Base-by-base conservation (phyloP, 2,888 invertebrate genomes). In the Xanthia togata region DNA sequence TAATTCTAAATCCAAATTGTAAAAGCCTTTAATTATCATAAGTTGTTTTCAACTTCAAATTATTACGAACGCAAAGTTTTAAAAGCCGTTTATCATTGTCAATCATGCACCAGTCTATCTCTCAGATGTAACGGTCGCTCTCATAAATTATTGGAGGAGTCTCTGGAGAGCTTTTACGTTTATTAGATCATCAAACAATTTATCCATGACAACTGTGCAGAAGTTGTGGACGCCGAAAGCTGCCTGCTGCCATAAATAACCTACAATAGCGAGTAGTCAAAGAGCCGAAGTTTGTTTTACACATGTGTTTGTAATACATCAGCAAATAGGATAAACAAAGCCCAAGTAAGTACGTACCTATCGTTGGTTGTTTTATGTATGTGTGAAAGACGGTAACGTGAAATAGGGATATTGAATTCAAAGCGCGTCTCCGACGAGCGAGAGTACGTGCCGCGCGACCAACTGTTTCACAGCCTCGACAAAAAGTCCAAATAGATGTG, bases 351-450 rank as follows among this genome's bases (percentile, higher is more conserved):
- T 89, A 92, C 90, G 89, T 90, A 92, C 90, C 90, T 91, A 89
- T 90, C 85, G 89, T 89, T 89, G 90, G 91, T 92, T 93, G 91
- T 93, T 93, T 92, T 93, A 92, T 90, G 87, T 92, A 89, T 85
- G 91, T 92, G 91, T 88, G 91, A 91, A 93, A 92, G 91, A 92
- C 90, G 93, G 91, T 90, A 89, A 92, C 91, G 91, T 91, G 90
- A 93, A 95, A 92, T 92, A 91, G 90, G 91, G 90, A 94, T 94
- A 96, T 95, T 95, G 94, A 95, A 95, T 95, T 95, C 95, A 89
- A 92, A 92, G 92, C 94, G 94, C 93, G 94, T 95, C 90, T 89
- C 78, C 91, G 90, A 89, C 90, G 91, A 92, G 92, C 91, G 91
- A 92, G 89, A 87, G 94, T 93, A 96, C 96, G 95, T 95, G 95